These are phyloP conservation scores for Clivina fossor DNA, from an alignment of 2,888 invertebrate genomes.

Conservation along the genomic window DNA sequence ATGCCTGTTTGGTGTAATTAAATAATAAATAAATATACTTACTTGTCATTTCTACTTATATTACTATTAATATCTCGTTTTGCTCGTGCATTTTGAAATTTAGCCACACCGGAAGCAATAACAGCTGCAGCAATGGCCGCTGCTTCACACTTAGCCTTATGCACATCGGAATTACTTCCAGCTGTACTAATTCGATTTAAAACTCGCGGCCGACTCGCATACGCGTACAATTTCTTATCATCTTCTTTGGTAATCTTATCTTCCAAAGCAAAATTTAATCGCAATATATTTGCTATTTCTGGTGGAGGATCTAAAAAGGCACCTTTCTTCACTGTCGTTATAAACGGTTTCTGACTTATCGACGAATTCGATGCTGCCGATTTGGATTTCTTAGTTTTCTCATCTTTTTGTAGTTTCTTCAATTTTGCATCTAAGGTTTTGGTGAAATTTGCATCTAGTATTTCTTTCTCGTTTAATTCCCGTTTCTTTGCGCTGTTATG, in stretches of 20 bases:
- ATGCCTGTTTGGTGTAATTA: background rate
- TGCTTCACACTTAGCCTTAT: conserved; percentile 49
- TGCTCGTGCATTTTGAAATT: conserved; percentile 38
- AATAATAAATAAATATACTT: conserved; percentile 26
- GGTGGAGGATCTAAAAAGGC: conserved; percentile 77
- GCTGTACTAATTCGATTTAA: conserved; percentile 44
- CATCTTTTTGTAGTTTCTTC: conserved; percentile 66
- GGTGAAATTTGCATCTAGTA: conserved; percentile 61
- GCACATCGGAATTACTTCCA: conserved; percentile 44
- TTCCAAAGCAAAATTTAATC: conserved; percentile 52
- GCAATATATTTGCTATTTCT: conserved; percentile 67
- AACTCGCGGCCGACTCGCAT: conserved; percentile 65
- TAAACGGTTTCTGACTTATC: conserved; percentile 60
- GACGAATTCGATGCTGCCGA: conserved; percentile 32
- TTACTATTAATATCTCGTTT: conserved; percentile 41
- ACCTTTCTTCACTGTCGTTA: conserved; percentile 79
- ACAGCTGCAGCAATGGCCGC: conserved; percentile 49
- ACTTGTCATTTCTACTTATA: conserved; percentile 32
- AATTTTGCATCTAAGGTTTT: conserved; percentile 73
- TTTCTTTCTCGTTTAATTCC: conserved; percentile 39
- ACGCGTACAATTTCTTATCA: conserved; percentile 62
- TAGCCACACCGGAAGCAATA: conserved; percentile 46
- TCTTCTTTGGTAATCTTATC: conserved; percentile 38
- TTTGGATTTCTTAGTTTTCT: conserved; percentile 45
- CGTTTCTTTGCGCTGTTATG: conserved; percentile 46